Evolutionary conservation across 1,140 invertebrate genomes (phyloP), one percentile per base, ranked within the genome.

Genomic region (Latrodectus geometricus): DNA sequence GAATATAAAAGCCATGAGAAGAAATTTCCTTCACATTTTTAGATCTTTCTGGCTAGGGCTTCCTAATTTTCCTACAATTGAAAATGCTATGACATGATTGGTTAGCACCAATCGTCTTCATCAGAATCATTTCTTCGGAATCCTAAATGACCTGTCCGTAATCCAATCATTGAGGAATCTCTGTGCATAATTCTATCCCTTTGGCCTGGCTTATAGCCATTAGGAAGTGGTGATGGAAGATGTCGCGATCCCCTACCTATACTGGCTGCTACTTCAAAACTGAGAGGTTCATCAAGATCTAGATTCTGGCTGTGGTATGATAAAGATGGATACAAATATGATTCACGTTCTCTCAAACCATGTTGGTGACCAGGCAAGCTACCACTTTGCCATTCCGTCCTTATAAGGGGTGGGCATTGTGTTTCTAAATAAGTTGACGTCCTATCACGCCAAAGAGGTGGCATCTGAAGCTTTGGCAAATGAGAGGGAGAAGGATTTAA

Each of bases 401-500:
- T 50, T 54, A 77, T 76, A 14, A 87, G 61, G 54, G 86, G 75
- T 20, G 78, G 79, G n/a, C 65, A 56, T 35, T 87, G 86, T 12
- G 86, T 65, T 74, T 65, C 81, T 20, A 84, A 52, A 35, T 84
- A 84, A n/a, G 74, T 78, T 61, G 87, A 78, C 48, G 87, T 84
- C 69, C 87, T 77, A 49, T 88, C 82, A 48, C 75, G 79, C 83
- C 88, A 86, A 20, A 86, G 66, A n/a, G 88, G 82, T 68, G 83
- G 82, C 80, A 88, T 88, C 20, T 88, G 87, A 56, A 84, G 76
- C 73, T 84, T 88, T 65, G 87, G 87, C 80, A 88, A 65, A 65
- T 96, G 96, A 82, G 97, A 97, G 65, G 97, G 97, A 90, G 96
- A 97, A 88, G 96, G 94, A 92, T 96, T 98, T 89, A 98, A 92